Base-by-base conservation (phyloP, 2,888 invertebrate genomes). In the Ashinkailepas kermadecensis region DNA sequence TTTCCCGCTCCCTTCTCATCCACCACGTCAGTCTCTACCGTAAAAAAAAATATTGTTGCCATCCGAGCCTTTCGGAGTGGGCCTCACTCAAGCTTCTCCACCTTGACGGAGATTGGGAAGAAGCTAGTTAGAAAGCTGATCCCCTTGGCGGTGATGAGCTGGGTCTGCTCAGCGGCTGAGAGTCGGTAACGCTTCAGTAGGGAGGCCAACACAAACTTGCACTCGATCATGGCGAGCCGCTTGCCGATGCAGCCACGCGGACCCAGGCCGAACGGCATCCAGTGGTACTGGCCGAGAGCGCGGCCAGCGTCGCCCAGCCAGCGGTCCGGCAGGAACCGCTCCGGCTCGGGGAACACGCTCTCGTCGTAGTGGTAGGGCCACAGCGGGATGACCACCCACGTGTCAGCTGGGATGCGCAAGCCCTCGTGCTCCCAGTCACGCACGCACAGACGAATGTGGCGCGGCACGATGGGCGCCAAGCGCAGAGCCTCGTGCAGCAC, bases 191-290 rank as follows among this genome's bases (percentile, higher is more conserved):
- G 39, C 13, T 25, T 21, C 70, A 70, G 39, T 1, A 70, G 8
- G 54, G 11, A 15, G 70, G 70, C 70, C 54, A 70, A n/a, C 2
- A 70, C 15, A 54, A 70, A 70, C 70, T 70, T 70, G 70, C 70
- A 54, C 70, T 70, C 70, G 39, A 70, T 9, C 54, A 70, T 39
- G 39, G 39, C 70, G 8, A 70, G 39, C 18, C 70, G 39, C n/a
- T 8, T 25, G 39, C 70, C 70, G 54, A 70, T 25, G 70, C 70
- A 70, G 54, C 39, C 70, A 54, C 25, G 70, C 70, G 70, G 70
- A 11, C 70, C 70, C 39, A 70, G 39, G 39, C 70, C 70, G 54
- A 70, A 70, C 54, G 70, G 70, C 70, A 70, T 70, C 39, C 54
- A 70, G 70, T n/a, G 15, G 70, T 70, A 39, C 70, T 70, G 39